Base-by-base conservation (phyloP, 2,113 vertebrate species). In the Camelus dromedarius region DNA sequence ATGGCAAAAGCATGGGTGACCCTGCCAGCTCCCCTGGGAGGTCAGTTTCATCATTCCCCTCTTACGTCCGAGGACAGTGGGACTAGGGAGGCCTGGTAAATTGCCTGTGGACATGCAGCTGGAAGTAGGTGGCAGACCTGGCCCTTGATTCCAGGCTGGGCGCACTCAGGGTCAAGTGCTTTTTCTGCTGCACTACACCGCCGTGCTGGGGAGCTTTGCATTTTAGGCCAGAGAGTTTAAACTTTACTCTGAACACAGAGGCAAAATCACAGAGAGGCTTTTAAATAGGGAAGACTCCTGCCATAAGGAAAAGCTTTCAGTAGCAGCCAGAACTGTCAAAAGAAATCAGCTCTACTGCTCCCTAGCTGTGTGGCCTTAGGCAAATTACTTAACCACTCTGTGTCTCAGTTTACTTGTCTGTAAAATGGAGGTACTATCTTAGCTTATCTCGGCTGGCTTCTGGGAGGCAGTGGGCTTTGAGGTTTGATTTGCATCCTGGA, bases 341-440 rank as follows among this genome's bases (percentile, higher is more conserved):
- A 87, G 56, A 48, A 46, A 52, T 73, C 60, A 20, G 8, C 5
- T 32, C 22, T 46, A 14, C 42, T 24, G 35, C 20, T 77, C 22
- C 10, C 54, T 38, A 42, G 62, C 66, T 50, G 30, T 82, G 84
- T 52, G 62, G 69, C 69, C 35, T 28, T n/a, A 69, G 91, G 73
- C 14, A 60, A 35, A 42, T 84, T 8, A 64, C 50, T 56, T 15
- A 50, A 46, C 8, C 5, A 3, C 18, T 26, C 50, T 8, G 20
- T 67, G 62, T 64, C 64, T 79, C 64, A 48, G 77, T 95, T 97
- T 95, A 83, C 82, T 30, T 85, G 15, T 54, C 42, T 88, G 76
- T 83, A n/a, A 67, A 0, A 0, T 79, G 58, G 87, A 75, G 19
- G 7, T 84, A 26, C 14, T 42, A 1, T 32, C 12, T 22, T 88